A percentile compares a stretch with the other conserved stretches of the same genome.
These are phyloP conservation scores for Neoarius graeffei DNA, from an alignment of 2,113 vertebrate species.

Conservation along the genomic window DNA sequence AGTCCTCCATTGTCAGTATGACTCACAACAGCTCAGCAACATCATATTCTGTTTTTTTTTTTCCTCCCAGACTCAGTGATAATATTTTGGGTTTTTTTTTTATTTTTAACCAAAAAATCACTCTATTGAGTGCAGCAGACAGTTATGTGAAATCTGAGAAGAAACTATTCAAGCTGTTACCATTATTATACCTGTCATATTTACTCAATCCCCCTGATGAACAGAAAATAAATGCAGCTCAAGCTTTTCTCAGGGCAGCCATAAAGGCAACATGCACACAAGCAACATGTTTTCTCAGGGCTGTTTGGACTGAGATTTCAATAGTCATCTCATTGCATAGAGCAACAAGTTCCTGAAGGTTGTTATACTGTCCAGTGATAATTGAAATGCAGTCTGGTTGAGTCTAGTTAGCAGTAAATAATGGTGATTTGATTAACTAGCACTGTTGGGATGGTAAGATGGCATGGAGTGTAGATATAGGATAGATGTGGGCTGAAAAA, in stretches of 20 bases:
- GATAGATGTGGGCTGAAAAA: neutral
- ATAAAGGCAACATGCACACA: neutral
- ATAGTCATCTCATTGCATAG: neutral
- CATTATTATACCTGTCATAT: neutral
- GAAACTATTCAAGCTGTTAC: slow-evolving; percentile 1
- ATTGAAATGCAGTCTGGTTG: neutral
- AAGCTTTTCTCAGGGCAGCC: neutral
- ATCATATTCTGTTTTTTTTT: neutral
- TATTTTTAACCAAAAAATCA: neutral
- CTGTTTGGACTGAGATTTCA: slow-evolving; percentile 3
- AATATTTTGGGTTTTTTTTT: neutral
- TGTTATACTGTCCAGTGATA: neutral
- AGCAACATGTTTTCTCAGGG: neutral
- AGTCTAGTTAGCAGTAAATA: neutral
- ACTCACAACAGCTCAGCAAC: neutral
- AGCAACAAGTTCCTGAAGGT: neutral
- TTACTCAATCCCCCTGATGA: neutral
- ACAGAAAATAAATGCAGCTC: neutral
- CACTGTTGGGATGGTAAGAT: neutral
- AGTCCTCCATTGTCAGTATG: neutral
- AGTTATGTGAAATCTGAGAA: neutral
- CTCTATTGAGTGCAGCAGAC: neutral
- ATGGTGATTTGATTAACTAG: neutral
- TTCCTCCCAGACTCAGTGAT: neutral
- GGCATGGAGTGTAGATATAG: neutral